phyloP scores from a whole-genome alignment of 2,113 vertebrate species.

The Daphoenositta chrysoptera region DNA sequence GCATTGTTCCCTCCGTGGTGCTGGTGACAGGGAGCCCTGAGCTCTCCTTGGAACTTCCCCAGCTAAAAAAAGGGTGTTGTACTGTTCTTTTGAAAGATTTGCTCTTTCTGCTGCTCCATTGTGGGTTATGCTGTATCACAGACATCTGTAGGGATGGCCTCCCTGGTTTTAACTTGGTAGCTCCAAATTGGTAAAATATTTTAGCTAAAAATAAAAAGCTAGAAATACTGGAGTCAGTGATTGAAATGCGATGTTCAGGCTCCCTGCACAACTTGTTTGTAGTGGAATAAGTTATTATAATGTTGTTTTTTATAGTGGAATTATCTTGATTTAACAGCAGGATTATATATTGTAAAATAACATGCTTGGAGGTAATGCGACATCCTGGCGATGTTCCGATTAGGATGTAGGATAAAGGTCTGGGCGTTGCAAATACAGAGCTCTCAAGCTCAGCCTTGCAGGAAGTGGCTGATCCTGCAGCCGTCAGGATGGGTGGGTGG shows the following conservation, averaged over 20 bases:
- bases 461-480: neutral
- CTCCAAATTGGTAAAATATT: neutral
- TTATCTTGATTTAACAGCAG: slow-evolving; percentile 2
- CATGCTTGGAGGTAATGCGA: neutral
- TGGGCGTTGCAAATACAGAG: neutral
- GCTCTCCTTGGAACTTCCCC: neutral
- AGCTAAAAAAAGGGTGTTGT: neutral
- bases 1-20: neutral
- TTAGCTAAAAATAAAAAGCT: neutral
- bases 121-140: neutral
- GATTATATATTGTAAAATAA: neutral
- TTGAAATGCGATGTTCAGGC: neutral
- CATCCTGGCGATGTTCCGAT: neutral
- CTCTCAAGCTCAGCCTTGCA: neutral
- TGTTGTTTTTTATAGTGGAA: neutral
- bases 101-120: neutral
- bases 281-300: neutral
- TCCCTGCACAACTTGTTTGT: neutral
- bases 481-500: fast-evolving
- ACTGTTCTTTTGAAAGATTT: neutral
- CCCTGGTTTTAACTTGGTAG: neutral
- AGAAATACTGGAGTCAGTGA: neutral
- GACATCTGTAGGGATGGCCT: neutral
- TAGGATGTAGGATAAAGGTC: neutral
- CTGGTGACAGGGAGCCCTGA: neutral